Base-by-base conservation (phyloP, 2,888 invertebrate species). In the Drosophila longiperda region DNA sequence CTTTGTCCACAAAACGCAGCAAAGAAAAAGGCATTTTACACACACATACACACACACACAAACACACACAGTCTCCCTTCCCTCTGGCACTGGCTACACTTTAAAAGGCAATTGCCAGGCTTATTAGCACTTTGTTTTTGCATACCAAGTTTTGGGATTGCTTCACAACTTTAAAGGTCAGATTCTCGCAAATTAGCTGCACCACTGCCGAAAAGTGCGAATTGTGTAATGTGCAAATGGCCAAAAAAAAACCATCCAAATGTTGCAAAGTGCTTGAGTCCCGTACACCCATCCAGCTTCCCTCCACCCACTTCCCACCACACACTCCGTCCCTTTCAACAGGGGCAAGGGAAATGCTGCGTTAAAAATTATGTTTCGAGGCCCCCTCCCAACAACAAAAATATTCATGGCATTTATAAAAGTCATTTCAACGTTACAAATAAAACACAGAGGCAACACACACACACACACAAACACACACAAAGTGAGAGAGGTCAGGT, bases 371-470 rank as follows among this genome's bases (percentile, higher is more conserved):
- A 88, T 87, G 87, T 75, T 74, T 63, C 40, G 63, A 42, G 57
- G 29, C 26, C 42, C 63, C 36, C 52, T 6, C 15, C n/a, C 26
- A 29, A 50, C 45, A 52, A 45, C 45, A 75, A 65, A 58, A 60
- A 83, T 84, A 85, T 87, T 87, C 85, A 87, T 87, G 76, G 83
- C 87, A 85, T 87, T 85, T 85, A 77, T 87, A 85, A 87, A 87
- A 85, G 85, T 87, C 87, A 83, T 85, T 85, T 81, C 73, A 65
- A 50, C 69, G 53, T 70, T 70, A 45, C 73, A 66, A 60, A 63
- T 62, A 63, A 62, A 50, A 54, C 45, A 34, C 55, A 20, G 17
- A 32, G 45, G 23, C 26, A 12, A 34, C 12, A 20, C 33, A 20
- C 20, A 23, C 32, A 32, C 17, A 50, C 8, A 32, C 17, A 50